These are phyloP conservation scores for Stenodema calcarata DNA, from an alignment of 2,888 invertebrate species.

Conservation along the genomic window DNA sequence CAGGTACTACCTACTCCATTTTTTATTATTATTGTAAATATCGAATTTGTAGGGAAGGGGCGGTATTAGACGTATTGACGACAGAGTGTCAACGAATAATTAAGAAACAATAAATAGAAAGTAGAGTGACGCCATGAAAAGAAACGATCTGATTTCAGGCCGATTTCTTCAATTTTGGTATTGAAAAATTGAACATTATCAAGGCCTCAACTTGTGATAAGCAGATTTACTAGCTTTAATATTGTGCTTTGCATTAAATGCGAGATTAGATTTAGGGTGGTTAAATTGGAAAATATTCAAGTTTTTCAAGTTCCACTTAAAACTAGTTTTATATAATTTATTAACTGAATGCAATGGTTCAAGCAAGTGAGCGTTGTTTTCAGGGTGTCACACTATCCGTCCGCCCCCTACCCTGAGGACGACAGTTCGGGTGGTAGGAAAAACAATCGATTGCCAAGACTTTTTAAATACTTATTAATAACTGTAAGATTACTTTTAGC, in stretches of 20 bases:
- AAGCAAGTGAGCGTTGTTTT: neutral
- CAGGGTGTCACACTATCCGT: slow-evolving; percentile 18
- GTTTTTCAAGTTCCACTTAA: neutral
- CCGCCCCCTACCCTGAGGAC: slow-evolving; percentile 27
- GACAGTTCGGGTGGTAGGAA: slow-evolving; percentile 13
- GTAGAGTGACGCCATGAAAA: slow-evolving; percentile 17
- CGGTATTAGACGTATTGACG: neutral
- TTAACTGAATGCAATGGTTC: neutral
- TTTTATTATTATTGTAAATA: slow-evolving; percentile 27
- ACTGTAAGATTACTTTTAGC: slow-evolving; percentile 20
- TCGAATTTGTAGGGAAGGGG: neutral
- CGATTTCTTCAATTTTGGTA: neutral
- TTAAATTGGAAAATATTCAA: neutral
- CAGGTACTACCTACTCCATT: slow-evolving; percentile 32
- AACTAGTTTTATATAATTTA: neutral
- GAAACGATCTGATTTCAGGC: neutral
- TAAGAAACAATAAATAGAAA: neutral
- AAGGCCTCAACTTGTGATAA: slow-evolving; percentile 20
- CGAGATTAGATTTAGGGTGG: slow-evolving; percentile 4
- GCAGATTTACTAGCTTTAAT: slow-evolving; percentile 23
- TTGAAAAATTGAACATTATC: neutral
- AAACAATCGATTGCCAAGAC: slow-evolving; percentile 44
- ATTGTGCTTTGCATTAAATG: slow-evolving; percentile 30
- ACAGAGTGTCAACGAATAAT: slow-evolving; percentile 16
- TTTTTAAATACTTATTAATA: slow-evolving; percentile 29